Evolutionary conservation across 2,797 vertebrate genomes (phyloP).

Genomic region (Tragelaphus eurycerus): DNA sequence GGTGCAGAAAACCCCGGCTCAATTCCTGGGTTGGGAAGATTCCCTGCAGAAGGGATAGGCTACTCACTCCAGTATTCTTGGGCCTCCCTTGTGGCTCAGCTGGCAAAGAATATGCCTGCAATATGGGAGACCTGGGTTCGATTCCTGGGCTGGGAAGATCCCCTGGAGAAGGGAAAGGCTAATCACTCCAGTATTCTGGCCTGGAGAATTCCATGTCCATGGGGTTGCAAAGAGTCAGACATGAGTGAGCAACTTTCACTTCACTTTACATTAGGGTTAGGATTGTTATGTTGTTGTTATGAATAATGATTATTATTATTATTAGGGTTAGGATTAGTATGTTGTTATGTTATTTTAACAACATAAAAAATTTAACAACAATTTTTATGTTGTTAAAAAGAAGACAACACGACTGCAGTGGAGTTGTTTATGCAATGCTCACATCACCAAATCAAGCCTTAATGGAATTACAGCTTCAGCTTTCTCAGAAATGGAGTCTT

Average conservation of each 20-base stretch:
- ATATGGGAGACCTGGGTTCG: not conserved
- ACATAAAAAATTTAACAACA: not conserved
- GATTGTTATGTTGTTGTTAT: not conserved
- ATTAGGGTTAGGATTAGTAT: not conserved
- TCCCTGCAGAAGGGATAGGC: not conserved
- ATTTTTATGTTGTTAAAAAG: not conserved
- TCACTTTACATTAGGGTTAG: not conserved
- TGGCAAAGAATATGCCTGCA: not conserved
- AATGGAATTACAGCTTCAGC: not conserved
- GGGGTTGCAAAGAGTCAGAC: not conserved
- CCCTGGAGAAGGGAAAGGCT: not conserved
- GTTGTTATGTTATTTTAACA: not conserved
- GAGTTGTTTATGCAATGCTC: not conserved
- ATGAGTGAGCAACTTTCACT: not conserved
- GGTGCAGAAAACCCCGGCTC: not conserved
- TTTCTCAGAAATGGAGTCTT: not conserved
- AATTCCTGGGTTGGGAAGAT: not conserved
- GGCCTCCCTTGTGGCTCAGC: not conserved
- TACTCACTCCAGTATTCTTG: not conserved
- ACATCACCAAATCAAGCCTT: not conserved
- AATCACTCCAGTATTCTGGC: not conserved
- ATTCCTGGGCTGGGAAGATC: not conserved
- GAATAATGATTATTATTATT: not conserved
- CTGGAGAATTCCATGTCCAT: not conserved
- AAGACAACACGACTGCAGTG: not conserved